Conservation (phyloP, 2,113 vertebrate genomes). For the Ictalurus punctatus region DNA sequence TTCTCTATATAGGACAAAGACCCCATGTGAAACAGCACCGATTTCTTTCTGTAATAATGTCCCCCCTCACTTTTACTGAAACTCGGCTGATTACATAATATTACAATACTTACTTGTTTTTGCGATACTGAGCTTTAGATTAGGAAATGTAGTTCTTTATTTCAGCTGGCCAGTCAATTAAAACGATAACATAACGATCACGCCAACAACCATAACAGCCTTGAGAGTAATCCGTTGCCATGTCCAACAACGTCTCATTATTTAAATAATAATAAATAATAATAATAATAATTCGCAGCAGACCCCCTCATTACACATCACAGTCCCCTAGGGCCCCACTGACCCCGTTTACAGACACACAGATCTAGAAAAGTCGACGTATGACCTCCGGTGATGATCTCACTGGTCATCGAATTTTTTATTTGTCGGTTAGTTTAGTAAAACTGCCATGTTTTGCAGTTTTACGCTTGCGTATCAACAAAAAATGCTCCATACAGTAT, state of each 20-base stretch:
- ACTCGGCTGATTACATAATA: background rate
- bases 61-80: background rate
- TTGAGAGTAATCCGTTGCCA: no score
- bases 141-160: background rate
- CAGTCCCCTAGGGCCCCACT: background rate
- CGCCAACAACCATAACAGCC: background rate
- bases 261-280: background rate
- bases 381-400: background rate
- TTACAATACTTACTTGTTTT: background rate
- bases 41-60: background rate
- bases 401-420: background rate
- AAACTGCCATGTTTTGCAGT: background rate
- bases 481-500: background rate
- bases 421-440: background rate
- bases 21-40: background rate
- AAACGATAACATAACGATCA: background rate
- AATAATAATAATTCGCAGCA: background rate
- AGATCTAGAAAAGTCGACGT: background rate
- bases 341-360: conserved; percentile 8
- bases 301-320: no score
- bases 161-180: background rate
- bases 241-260: background rate
- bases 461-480: background rate
- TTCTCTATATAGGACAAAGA: background rate
- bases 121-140: background rate